These are phyloP conservation scores for Rosalia funebris DNA, from an alignment of 2,888 invertebrate species.

Conservation along the genomic window DNA sequence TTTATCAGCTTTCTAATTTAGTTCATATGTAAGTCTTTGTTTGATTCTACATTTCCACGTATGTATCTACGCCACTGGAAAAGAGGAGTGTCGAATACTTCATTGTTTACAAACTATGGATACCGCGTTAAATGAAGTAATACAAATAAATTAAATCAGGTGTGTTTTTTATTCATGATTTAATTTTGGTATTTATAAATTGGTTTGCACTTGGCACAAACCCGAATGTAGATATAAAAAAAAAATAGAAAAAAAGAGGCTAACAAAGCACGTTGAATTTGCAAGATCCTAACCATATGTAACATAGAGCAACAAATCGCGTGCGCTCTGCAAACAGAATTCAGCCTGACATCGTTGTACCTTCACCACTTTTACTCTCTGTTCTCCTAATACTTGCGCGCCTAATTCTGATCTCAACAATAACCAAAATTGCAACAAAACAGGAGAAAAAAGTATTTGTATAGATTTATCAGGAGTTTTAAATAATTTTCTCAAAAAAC, in stretches of 20 bases:
- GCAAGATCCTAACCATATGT: not conserved
- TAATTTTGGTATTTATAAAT: too few species aligned
- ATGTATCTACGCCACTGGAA: not conserved
- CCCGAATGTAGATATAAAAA: too few species aligned
- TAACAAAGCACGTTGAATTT: not conserved
- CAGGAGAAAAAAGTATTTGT: slow-evolving; percentile 27
- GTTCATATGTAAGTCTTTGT: too few species aligned
- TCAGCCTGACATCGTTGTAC: slow-evolving; percentile 17
- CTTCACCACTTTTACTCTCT: slow-evolving; percentile 50
- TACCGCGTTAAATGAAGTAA: too few species aligned
- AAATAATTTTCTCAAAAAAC: slow-evolving; percentile 10
- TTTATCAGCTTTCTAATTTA: too few species aligned
- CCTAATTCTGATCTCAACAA: slow-evolving; percentile 47
- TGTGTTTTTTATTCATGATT: too few species aligned
- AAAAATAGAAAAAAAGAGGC: too few species aligned
- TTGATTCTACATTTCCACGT: too few species aligned
- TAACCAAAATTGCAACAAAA: slow-evolving; percentile 24
- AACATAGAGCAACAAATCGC: slow-evolving; percentile 7
- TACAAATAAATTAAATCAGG: not conserved
- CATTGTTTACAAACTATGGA: not conserved
- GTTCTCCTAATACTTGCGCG: slow-evolving; percentile 63
- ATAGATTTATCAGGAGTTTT: not conserved
- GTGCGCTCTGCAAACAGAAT: not conserved
- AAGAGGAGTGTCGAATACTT: not conserved
- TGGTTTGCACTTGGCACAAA: too few species aligned